Base-by-base conservation (phyloP, 2,797 vertebrate species). In the Alcedo atthis region DNA sequence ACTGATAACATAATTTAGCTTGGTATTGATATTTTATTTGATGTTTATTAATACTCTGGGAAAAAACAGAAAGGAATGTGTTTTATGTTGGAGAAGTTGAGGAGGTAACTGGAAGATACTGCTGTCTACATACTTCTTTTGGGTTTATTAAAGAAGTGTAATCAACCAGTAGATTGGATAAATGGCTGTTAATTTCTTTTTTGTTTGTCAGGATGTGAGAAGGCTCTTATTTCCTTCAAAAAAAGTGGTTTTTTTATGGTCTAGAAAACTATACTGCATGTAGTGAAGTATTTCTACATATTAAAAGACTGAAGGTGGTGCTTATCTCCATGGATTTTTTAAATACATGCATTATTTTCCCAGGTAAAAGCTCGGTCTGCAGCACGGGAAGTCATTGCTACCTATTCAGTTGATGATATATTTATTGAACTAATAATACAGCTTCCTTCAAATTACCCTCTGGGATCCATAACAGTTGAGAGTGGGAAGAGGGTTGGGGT, bases 391-490 rank as follows among this genome's bases (percentile, higher is more conserved):
- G 99, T 99, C 80, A 99, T 99, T 32, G 99, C 99, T 42, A 99
- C 98, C 46, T 99, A 99, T 76, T 99, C 98, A 3, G 98, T 99
- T 85, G 99, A 99, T 84, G 99, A 99, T 87, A 99, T 99, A 94
- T 99, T 99, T 95, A 99, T 99, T 48, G 99, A 99, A 93, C 96
- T 99, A 91, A 98, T 99, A 92, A 99, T 99, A 95, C 99, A 99
- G 96, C 97, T 99, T 51, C 99, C 99, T 15, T 98, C 98, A 58
- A 99, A 99, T 97, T 99, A 99, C 94, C 99, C 99, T 3, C 92
- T 99, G 79, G 99, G 99, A 80, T 99, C 98, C 13, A 99, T 99
- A 91, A 96, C 97, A 4, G 99, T 99, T 55, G 99, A 99, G 94
- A 99, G 99, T 63, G 99, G 99, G 63, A 98, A 98, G 83, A 98